Evolutionary conservation across 2,888 invertebrate species (phyloP), one percentile per base, ranked within the genome.

Genomic region (Lepas anatifera): DNA sequence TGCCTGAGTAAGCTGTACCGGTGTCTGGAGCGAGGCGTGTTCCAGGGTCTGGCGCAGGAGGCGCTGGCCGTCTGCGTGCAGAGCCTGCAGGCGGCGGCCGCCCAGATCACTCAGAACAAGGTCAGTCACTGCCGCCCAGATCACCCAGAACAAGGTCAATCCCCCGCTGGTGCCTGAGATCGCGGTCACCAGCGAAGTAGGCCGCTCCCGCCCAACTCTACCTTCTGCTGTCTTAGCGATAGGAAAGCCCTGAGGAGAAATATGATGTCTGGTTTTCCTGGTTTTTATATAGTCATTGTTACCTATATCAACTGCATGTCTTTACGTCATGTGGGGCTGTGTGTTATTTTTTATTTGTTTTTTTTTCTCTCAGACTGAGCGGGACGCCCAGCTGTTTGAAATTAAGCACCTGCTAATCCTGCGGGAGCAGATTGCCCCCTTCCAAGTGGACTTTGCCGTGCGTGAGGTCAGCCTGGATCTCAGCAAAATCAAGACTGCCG

Each of bases 351-450:
- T n/a, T n/a, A n/a, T n/a, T n/a, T n/a, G n/a, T n/a, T n/a, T n/a
- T n/a, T n/a, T n/a, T n/a, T n/a, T n/a, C 25, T 37, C 39, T 58
- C 39, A 70, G 27, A 46, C 52, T 3, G 3, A 66, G 68, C 48
- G 64, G 10, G 97, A 99, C 81, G 96, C 93, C 0, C 89, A 92
- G 78, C 83, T 99, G n/a, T 99, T 99, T 80, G 89, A 97, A 81
- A 94, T 99, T 63, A 99, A 99, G 79, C 99, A 99, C 81, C 82
- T 99, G 71, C 83, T 99, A 4, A 99, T 99, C 71, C 83, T 99
- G 2, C 82, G 99, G 32, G 99, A 99, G 79, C 99, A 99, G 80
- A 98, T 98, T 39, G 95, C 97, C 0, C 98, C 99, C 0, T 99
- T 98, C 78, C 95, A 97, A 80, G 80, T 81, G 13, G 97, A 95